Evolutionary conservation across 2,888 invertebrate genomes (phyloP), one percentile per base, ranked within the genome.

Genomic region (Halictus quadricinctus): DNA sequence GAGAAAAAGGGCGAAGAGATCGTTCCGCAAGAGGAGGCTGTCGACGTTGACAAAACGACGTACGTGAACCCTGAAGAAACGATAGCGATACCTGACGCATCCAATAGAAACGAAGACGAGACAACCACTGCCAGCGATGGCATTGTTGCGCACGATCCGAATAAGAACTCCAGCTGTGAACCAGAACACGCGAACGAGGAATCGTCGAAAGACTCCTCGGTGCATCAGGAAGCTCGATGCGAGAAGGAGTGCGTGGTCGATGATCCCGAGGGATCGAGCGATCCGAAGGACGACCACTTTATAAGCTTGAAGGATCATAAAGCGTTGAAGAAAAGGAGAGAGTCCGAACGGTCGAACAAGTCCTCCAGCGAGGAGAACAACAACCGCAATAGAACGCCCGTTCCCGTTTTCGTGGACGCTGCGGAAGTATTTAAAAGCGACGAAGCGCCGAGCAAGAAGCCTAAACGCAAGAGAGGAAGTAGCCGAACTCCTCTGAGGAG

Each of bases 401-500:
- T 50, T 36, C 73, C 88, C 2, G 25, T 15, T 29, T 12, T 43
- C 8, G 43, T 5, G 13, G 76, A 83, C 15, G 69, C 18, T 8
- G 12, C 21, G 1, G 80, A 80, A 1, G 10, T 15, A 7, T 69
- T 6, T 5, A 80, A 43, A 54, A 72, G 10, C 8, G 85, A 77
- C 1, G 84, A 84, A 60, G 15, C 54, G 1, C 60, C 41, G 0
- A 48, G 21, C 4, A 88, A 76, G 18, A 88, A 76, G 46, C n/a
- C 13, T 0, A 85, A 83, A 29, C 90, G 85, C 41, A 81, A 81
- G n/a, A 86, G 60, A 29, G 36, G 18, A 29, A 72, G 10, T 13
- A 76, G 12, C 2, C 83, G 43, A 10, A n/a, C 46, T 2, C 48
- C 84, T 13, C 0, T 83, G 12, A 80, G 88, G 0, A 84, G 88